Percentiles rank a stretch among this genome's conserved stretches.
Conservation (phyloP, 2,797 vertebrate species). For the Tapera naevia region DNA sequence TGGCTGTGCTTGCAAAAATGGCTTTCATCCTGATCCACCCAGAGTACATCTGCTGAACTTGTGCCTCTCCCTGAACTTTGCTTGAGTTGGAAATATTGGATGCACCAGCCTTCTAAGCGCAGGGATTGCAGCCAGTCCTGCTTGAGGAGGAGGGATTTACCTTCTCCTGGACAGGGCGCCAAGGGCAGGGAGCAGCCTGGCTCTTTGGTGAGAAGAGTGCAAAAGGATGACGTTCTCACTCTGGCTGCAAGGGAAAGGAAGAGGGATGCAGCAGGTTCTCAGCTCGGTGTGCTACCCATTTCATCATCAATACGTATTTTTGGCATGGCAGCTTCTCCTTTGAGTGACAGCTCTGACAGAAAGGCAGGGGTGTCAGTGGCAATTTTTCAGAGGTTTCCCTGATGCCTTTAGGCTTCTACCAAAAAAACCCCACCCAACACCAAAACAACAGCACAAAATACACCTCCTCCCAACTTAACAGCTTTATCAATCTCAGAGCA, state of each 20-base stretch:
- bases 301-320: background rate
- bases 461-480: background rate
- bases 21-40: background rate
- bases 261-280: background rate
- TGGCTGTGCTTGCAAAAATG: accelerated
- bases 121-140: background rate
- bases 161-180: background rate
- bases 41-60: background rate
- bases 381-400: background rate
- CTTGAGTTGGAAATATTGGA: background rate
- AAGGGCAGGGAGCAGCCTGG: background rate
- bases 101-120: background rate
- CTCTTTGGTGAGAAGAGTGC: background rate
- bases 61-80: background rate
- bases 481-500: conserved; percentile 47
- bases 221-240: background rate
- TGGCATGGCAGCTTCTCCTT: background rate
- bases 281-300: accelerated
- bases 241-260: background rate
- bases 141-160: background rate
- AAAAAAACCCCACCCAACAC: background rate
- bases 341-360: background rate
- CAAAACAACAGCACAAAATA: background rate
- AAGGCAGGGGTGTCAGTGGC: background rate
- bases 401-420: background rate